Conservation (phyloP, 2,797 vertebrate genomes). For the Enteromius trimaculatus region DNA sequence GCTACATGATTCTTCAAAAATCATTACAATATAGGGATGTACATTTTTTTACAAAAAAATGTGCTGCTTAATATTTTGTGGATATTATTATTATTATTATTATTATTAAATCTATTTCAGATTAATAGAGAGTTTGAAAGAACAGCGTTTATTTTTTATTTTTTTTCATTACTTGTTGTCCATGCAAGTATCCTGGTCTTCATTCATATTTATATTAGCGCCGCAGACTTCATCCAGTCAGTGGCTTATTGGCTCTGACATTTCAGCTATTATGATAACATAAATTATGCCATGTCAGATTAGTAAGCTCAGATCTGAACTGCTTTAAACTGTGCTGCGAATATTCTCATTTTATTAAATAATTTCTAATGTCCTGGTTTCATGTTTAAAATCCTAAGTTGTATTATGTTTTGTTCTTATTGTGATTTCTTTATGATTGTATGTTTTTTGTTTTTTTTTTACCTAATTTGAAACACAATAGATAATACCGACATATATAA, state of each 20-base stretch:
- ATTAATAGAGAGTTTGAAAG: too few species aligned
- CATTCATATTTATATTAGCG: not conserved
- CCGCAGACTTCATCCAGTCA: not conserved
- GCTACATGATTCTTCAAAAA: not conserved
- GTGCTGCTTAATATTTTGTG: too few species aligned
- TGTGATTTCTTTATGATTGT: too few species aligned
- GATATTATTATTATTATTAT: too few species aligned
- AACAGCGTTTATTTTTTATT: too few species aligned
- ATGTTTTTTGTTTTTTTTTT: too few species aligned
- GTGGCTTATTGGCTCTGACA: not conserved
- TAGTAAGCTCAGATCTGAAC: not conserved
- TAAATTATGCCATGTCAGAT: not conserved
- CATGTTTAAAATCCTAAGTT: not conserved
- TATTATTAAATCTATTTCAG: too few species aligned
- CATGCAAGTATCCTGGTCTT: not conserved
- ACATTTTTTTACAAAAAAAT: too few species aligned
- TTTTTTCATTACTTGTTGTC: not conserved
- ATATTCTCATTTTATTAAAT: not conserved
- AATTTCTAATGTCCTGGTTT: not conserved
- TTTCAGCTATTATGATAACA: not conserved
- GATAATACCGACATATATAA: not conserved
- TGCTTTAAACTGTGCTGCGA: not conserved
- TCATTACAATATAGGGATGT: too few species aligned
- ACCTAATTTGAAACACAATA: not conserved
- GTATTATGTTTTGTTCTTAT: not conserved